Base-by-base conservation (phyloP, 2,797 vertebrate species). In the Apogon hyalosoma region DNA sequence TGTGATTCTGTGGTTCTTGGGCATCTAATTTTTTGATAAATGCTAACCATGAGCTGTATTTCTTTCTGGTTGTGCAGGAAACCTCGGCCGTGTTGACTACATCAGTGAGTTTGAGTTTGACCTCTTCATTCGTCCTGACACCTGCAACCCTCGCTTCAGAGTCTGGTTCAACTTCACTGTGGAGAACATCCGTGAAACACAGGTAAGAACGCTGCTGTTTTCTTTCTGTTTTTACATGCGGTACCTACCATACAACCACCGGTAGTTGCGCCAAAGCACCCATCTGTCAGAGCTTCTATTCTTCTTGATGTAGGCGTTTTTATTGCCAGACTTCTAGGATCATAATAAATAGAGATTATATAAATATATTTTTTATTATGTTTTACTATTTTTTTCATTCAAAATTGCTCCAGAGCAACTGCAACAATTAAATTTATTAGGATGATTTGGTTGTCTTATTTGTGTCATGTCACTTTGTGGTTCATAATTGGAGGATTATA, bases 151-250 rank as follows among this genome's bases (percentile, higher is more conserved):
- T 11, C 96, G 97, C 82, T 99, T 99, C 91, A 92, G 98, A 91
- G 97, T 99, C 49, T 99, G 97, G 98, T 99, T 99, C 92, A 98
- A 98, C 93, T 99, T 99, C 91, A 97, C 96, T 0, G 95, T 99
- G 87, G 98, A 98, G 91, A 98, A 99, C 15, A 92, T 97, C 53
- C 96, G 96, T 64, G 96, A 98, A 79, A 97, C 94, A 57, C 98
- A 99, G 95, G 98, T 98, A 73, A 92, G 95, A 7, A 40, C n/a
- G 16, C 10, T 66, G 7, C 46, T 2, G n/a, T 63, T 2, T 55
- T 57, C 1, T 73, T 59, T 11, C 13, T 11, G 1, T 12, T 15
- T 14, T 6, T 36, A 36, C 33, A 36, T 10, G 3, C 10, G 33
- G 2, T 36, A 36, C 33, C 1, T 9, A 8, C 3, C 1, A 9